Percentiles rank a stretch among this genome's conserved stretches.
Conservation (phyloP, 2,888 invertebrate genomes). For the Panzeria rudis region DNA sequence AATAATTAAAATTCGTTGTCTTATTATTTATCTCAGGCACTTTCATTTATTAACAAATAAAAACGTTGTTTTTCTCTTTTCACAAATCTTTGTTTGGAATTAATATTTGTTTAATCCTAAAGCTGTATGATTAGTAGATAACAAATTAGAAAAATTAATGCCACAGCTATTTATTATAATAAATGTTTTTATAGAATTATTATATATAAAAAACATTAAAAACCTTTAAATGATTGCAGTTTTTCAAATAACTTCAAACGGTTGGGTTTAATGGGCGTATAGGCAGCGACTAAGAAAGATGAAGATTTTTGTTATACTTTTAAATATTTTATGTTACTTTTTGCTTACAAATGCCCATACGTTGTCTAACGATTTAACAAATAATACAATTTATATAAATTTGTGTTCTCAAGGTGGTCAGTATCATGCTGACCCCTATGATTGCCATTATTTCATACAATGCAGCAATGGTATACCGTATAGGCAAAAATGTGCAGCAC, state of each 20-base stretch:
- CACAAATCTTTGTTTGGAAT: too few relatives aligned
- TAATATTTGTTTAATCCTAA: too few relatives aligned
- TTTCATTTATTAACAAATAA: too few relatives aligned
- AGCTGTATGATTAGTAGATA: not conserved
- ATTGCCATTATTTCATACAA: too few relatives aligned
- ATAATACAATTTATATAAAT: not conserved
- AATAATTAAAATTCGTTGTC: too few relatives aligned
- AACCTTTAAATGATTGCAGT: conserved; percentile 6
- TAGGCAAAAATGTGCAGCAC: too few relatives aligned
- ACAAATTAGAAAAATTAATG: not conserved
- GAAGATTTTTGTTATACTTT: not conserved
- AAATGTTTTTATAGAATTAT: not conserved
- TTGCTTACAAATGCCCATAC: not conserved
- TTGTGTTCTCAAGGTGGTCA: too few relatives aligned
- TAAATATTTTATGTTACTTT: conserved; percentile 2
- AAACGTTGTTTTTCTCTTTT: too few relatives aligned
- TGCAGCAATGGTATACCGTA: too few relatives aligned
- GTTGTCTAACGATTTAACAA: not conserved
- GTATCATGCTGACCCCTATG: too few relatives aligned
- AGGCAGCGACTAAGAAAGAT: not conserved
- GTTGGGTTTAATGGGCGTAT: not conserved
- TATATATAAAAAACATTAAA: not conserved
- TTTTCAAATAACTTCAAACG: conserved; percentile 21
- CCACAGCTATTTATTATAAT: not conserved
- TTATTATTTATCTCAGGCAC: too few relatives aligned